Evolutionary conservation across 2,888 invertebrate species (phyloP).

Genomic region (Euphydryas editha): DNA sequence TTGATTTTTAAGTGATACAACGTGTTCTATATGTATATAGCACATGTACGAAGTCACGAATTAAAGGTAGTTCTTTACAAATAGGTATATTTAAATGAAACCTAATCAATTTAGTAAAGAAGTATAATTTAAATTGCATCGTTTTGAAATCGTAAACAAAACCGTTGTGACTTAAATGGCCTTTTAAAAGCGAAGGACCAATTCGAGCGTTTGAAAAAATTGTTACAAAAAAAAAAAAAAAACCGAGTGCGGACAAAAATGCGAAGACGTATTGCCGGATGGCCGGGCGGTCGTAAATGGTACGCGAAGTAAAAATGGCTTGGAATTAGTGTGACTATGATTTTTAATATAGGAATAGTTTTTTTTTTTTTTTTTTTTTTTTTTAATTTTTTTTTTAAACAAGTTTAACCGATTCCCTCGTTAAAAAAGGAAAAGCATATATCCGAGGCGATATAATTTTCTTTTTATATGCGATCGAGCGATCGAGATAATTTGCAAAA

Average conservation of each 20-base stretch:
- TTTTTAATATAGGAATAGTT: constrained; percentile 10
- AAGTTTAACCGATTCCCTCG: too few species aligned
- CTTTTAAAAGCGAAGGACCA: constrained; percentile 58
- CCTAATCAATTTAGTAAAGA: not conserved
- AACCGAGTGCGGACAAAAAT: constrained; percentile 47
- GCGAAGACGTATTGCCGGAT: constrained; percentile 48
- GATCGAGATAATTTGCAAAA: too few species aligned
- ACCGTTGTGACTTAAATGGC: constrained; percentile 60
- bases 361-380: not conserved
- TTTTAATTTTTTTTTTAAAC: not conserved
- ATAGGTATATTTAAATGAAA: too few species aligned
- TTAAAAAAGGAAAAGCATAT: too few species aligned
- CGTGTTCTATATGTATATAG: too few species aligned
- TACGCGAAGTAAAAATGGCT: constrained; percentile 44
- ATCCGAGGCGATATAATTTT: too few species aligned
- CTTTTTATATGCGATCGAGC: too few species aligned
- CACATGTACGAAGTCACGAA: too few species aligned
- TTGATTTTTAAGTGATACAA: too few species aligned
- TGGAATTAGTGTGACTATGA: constrained; percentile 34
- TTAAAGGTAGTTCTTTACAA: too few species aligned
- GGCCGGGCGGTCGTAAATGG: constrained; percentile 48
- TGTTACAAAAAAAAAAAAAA: constrained; percentile 48
- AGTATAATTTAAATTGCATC: constrained; percentile 43
- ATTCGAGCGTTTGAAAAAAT: constrained; percentile 55
- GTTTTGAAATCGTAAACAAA: constrained; percentile 56